Base-by-base conservation (phyloP, 1,140 invertebrate genomes). In the Subanguina moxae region DNA sequence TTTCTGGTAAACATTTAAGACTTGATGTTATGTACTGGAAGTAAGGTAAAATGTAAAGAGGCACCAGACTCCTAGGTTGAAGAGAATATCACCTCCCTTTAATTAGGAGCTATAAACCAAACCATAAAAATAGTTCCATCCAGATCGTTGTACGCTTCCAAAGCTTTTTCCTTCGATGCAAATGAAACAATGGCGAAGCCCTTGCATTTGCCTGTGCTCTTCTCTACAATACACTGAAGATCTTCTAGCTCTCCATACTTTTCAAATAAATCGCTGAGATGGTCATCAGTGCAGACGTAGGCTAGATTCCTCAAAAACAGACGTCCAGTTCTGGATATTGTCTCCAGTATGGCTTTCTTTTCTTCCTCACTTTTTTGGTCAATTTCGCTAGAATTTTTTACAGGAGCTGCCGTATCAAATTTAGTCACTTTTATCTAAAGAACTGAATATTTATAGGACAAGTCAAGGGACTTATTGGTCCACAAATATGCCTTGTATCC, bases 281-380 rank as follows among this genome's bases (percentile, higher is more conserved):
- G 91, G 71, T 91, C 89, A 85, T 97, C 93, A 0, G 88, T 93
- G 3, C 89, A 88, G 0, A 89, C 88, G 83, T 95, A 98, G 0
- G 91, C 84, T 19, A 99, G 85, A 86, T 99, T 99, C 72, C 96
- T 86, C 13, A 97, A 86, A 87, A 94, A 99, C 73, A 99, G 90
- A 11, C 57, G 11, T 21, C 57, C 57, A 21, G 57, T 58, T 30
- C 15, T 25, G 11, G n/a, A 45, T 45, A 45, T 45, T 45, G n/a
- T 45, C n/a, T n/a, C n/a, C n/a, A n/a, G n/a, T 45, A 45, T 13
- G 11, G 43, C 11, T 45, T 45, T 45, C n/a, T 45, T 45, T n/a
- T 45, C 43, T 45, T 13, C n/a, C 43, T 45, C n/a, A n/a, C n/a
- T 45, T n/a, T 45, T 45, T 45, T 45, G 11, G 11, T 11, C n/a